Conservation (phyloP, 1,140 invertebrate species). For the Micrasema minimum region DNA sequence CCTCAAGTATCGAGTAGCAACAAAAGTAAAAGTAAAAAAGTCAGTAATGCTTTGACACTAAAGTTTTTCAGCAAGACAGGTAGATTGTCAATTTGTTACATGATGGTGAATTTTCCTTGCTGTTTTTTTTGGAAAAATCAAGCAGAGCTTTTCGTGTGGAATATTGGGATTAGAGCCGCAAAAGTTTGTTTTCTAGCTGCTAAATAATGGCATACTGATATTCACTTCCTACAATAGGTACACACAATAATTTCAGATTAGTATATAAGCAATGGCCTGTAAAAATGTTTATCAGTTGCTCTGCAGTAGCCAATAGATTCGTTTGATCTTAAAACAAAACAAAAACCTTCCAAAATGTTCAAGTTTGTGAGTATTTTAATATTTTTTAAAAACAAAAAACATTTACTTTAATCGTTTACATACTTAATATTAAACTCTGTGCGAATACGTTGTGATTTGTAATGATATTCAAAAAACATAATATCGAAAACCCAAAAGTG, state of each 20-base stretch:
- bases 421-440: too few relatives aligned
- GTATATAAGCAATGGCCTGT: slow-evolving; percentile 41
- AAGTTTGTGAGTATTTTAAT: slow-evolving; percentile 48
- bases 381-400: too few relatives aligned
- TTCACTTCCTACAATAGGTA: slow-evolving; percentile 5
- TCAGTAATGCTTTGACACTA: too few relatives aligned
- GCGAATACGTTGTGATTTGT: too few relatives aligned
- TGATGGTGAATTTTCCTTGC: too few relatives aligned
- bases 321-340: slow-evolving; percentile 36
- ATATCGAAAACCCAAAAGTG: too few relatives aligned
- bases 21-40: background rate
- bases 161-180: background rate
- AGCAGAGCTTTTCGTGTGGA: background rate
- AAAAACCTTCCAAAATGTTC: slow-evolving; percentile 46
- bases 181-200: background rate
- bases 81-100: too few relatives aligned
- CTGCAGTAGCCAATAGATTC: slow-evolving; percentile 27
- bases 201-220: background rate
- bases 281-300: slow-evolving; percentile 38
- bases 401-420: too few relatives aligned
- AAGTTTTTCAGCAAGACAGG: too few relatives aligned
- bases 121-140: too few relatives aligned
- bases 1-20: background rate
- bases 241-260: background rate
- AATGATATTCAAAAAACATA: too few relatives aligned